Evolutionary conservation across 2,113 vertebrate species (phyloP).

Genomic region (Dipodomys spectabilis): DNA sequence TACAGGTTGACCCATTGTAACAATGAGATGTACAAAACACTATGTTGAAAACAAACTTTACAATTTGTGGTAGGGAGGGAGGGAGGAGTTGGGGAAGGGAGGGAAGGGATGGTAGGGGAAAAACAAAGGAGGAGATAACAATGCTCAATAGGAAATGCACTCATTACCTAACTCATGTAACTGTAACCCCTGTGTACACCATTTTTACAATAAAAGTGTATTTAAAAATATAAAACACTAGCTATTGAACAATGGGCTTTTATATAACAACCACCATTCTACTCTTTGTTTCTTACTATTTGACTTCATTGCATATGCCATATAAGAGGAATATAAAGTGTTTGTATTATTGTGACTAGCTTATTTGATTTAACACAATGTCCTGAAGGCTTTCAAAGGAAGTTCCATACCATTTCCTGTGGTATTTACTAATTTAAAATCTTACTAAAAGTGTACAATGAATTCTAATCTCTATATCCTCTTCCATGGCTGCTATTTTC

Average conservation of each 20-base stretch:
- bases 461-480: neutral
- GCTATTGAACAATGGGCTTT: neutral
- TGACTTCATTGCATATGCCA: neutral
- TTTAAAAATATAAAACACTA: no score
- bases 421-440: neutral
- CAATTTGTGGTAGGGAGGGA: no score
- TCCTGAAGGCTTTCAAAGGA: neutral
- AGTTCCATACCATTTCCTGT: neutral
- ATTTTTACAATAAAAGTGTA: no score
- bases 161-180: no score
- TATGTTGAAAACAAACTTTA: no score
- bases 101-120: no score
- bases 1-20: no score
- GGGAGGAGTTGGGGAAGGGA: no score
- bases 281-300: neutral
- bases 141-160: no score
- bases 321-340: neutral
- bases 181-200: no score
- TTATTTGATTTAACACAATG: constrained; percentile 22
- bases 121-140: no score
- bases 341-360: neutral
- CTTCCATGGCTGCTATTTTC: neutral
- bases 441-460: neutral
- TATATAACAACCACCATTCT: neutral
- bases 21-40: no score